phyloP scores from a whole-genome alignment of 2,113 vertebrate genomes.

The Clarias macrocephalus region DNA sequence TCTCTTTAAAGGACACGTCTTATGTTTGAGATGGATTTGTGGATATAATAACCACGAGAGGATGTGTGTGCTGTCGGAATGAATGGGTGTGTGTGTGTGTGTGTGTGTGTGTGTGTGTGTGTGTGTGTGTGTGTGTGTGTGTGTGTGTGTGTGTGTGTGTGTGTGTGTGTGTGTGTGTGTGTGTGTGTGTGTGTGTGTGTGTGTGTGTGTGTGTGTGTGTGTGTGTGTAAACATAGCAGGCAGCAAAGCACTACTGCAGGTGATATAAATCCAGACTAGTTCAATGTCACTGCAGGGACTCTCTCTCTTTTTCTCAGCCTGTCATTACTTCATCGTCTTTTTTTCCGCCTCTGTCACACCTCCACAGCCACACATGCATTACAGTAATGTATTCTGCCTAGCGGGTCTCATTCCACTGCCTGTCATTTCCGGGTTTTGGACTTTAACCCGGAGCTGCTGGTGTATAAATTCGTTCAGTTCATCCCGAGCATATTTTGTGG shows the following conservation, averaged over 20 bases:
- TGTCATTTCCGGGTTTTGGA: background rate
- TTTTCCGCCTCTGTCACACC: background rate
- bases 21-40: background rate
- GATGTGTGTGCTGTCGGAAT: background rate
- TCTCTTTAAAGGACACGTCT: background rate
- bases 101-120: background rate
- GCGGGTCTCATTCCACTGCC: background rate
- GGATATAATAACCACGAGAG: background rate
- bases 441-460: background rate
- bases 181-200: background rate
- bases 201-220: background rate
- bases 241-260: background rate
- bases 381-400: background rate
- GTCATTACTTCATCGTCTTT: background rate
- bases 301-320: background rate
- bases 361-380: background rate
- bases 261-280: slow-evolving; percentile 13
- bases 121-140: background rate
- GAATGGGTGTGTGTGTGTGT: background rate
- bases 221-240: background rate
- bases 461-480: background rate
- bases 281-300: background rate
- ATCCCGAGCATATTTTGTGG: no score
- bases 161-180: background rate
- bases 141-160: background rate